phyloP scores from a whole-genome alignment of 2,113 vertebrate genomes.

The Cinclus mexicanus region DNA sequence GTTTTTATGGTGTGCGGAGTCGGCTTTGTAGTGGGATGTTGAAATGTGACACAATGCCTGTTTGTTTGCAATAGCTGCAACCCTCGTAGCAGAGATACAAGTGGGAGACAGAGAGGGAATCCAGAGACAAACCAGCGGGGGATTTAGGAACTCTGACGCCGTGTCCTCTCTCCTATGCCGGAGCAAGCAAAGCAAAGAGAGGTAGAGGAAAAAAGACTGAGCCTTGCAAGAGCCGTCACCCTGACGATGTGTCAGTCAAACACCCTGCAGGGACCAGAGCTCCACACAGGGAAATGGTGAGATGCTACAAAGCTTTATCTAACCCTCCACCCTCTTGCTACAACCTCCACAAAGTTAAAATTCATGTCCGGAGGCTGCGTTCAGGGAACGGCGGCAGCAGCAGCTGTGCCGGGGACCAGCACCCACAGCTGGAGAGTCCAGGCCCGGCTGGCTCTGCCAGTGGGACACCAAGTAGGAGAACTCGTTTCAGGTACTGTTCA shows the following conservation, averaged over 20 bases:
- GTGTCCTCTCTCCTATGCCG: constrained; percentile 47
- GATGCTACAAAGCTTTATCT: constrained; percentile 82
- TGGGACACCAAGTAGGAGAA: constrained; percentile 71
- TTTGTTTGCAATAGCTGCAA: constrained; percentile 74
- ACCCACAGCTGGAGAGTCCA: constrained; percentile 57
- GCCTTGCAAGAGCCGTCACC: constrained; percentile 49
- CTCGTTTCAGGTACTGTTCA: constrained; percentile 82
- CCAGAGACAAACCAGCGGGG: constrained; percentile 45
- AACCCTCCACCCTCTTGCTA: constrained; percentile 77
- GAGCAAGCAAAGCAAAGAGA: constrained; percentile 70
- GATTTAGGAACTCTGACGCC: constrained; percentile 63
- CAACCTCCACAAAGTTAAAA: constrained; percentile 83
- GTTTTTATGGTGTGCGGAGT: not conserved
- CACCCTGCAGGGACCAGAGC: constrained; percentile 79
- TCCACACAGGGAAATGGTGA: constrained; percentile 88
- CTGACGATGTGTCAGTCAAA: constrained; percentile 85
- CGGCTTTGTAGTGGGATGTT: constrained; percentile 52
- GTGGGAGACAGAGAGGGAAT: constrained; percentile 59
- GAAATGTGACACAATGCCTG: constrained; percentile 64
- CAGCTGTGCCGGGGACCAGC: constrained; percentile 68
- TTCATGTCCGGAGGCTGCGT: constrained; percentile 78
- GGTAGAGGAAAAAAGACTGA: constrained; percentile 63
- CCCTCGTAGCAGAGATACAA: constrained; percentile 41
- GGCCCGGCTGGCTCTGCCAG: constrained; percentile 46
- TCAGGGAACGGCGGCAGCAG: constrained; percentile 66